Conservation (phyloP, 2,888 invertebrate species). For the Desoria tigrina region DNA sequence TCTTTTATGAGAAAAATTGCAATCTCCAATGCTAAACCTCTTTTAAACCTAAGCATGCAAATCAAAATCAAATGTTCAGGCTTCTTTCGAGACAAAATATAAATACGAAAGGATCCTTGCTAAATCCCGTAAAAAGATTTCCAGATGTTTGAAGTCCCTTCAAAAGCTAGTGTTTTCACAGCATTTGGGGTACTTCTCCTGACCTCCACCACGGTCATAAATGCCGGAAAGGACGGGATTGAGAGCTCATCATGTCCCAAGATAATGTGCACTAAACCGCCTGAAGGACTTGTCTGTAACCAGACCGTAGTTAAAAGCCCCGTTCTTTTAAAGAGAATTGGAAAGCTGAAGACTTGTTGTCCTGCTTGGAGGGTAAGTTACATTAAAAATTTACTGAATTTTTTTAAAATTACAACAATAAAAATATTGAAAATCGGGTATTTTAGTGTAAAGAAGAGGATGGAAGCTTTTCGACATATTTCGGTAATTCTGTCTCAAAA, state of each 20-base stretch:
- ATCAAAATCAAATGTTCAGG: too few species aligned
- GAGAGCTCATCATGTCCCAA: conserved; percentile 11
- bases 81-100: too few species aligned
- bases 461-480: conserved; percentile 18
- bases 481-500: too few species aligned
- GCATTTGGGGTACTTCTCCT: background rate
- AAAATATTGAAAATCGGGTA: too few species aligned
- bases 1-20: too few species aligned
- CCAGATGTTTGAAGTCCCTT: too few species aligned
- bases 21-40: too few species aligned
- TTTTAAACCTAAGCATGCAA: too few species aligned
- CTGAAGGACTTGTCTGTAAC: conserved; percentile 6
- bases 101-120: too few species aligned
- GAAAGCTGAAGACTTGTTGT: conserved; percentile 24
- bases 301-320: conserved; percentile 16
- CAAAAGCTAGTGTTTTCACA: background rate
- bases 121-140: too few species aligned
- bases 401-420: too few species aligned
- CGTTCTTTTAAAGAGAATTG: background rate
- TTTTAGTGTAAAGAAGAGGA: conserved; percentile 16
- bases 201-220: background rate
- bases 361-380: conserved; percentile 19
- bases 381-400: too few species aligned
- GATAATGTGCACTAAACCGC: conserved; percentile 18
- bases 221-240: background rate